Percentiles rank a stretch among this genome's conserved stretches.
These are phyloP conservation scores for Pseudochirops cupreus DNA, from an alignment of 2,797 vertebrate species.

Conservation along the genomic window DNA sequence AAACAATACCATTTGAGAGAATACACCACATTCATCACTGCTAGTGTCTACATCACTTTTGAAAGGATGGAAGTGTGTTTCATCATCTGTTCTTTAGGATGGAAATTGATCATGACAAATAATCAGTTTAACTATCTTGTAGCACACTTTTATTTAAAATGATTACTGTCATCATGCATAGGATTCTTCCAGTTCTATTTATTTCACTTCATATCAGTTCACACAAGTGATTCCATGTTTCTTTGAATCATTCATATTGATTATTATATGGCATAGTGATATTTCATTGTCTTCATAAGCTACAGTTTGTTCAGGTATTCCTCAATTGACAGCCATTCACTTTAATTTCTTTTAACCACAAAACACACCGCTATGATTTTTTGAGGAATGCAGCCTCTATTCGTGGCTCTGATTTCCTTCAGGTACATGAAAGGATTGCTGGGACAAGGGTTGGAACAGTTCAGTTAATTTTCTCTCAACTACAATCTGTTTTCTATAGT, in stretches of 20 bases:
- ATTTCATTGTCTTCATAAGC: not conserved
- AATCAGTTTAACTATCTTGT: not conserved
- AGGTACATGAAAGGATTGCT: not conserved
- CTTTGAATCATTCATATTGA: not conserved
- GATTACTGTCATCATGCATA: not conserved
- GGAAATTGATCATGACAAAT: not conserved
- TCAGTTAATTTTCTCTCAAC: not conserved
- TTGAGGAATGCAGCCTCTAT: not conserved
- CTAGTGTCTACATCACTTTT: not conserved
- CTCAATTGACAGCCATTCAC: not conserved
- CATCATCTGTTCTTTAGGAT: not conserved
- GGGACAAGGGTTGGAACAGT: not conserved
- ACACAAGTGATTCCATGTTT: not conserved
- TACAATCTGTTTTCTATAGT: not conserved
- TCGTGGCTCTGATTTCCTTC: not conserved
- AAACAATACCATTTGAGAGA: not conserved
- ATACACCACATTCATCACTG: not conserved
- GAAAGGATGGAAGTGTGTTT: not conserved
- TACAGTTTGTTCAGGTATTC: not conserved
- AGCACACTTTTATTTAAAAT: not conserved
- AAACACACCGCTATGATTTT: not conserved
- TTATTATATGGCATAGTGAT: not conserved
- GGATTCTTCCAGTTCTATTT: not conserved
- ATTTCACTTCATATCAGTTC: not conserved
- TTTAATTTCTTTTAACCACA: not conserved